Evolutionary conservation across 1,140 invertebrate species (phyloP).

Genomic region (Papilio machaon): DNA sequence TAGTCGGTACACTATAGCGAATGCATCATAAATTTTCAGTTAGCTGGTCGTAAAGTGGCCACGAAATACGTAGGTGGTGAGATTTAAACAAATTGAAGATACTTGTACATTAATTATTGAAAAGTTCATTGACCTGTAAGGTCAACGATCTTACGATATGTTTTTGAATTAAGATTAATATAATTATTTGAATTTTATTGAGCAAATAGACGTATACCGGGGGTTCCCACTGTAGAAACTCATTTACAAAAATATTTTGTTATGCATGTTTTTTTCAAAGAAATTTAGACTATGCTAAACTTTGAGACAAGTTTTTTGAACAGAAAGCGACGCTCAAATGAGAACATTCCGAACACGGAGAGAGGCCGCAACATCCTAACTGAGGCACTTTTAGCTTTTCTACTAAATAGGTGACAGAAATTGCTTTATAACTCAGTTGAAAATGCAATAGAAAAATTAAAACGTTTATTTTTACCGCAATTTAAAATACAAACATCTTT

Average conservation of each 20-base stretch:
- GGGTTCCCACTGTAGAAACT: too few relatives aligned
- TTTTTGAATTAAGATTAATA: background rate
- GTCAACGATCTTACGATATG: background rate
- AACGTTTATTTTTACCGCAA: background rate
- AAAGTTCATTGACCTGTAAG: background rate
- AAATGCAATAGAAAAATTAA: background rate
- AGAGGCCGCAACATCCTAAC: background rate
- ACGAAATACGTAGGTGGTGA: constrained; percentile 14
- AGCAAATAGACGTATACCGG: too few relatives aligned
- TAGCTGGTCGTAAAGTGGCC: constrained; percentile 18
- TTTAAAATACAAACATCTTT: background rate
- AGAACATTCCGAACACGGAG: background rate
- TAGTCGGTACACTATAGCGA: background rate
- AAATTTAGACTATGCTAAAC: background rate
- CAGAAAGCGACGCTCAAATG: background rate
- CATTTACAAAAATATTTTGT: too few relatives aligned
- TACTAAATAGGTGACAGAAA: constrained; percentile 16
- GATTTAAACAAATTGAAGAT: constrained; percentile 25
- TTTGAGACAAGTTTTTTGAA: constrained; percentile 5
- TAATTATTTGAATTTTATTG: background rate
- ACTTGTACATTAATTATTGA: constrained; percentile 1
- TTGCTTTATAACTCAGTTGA: background rate
- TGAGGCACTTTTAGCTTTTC: background rate
- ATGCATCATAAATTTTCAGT: constrained; percentile 18
- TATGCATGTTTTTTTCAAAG: too few relatives aligned